Base-by-base conservation (phyloP, 2,797 vertebrate genomes). In the Kryptolebias ocellatus region DNA sequence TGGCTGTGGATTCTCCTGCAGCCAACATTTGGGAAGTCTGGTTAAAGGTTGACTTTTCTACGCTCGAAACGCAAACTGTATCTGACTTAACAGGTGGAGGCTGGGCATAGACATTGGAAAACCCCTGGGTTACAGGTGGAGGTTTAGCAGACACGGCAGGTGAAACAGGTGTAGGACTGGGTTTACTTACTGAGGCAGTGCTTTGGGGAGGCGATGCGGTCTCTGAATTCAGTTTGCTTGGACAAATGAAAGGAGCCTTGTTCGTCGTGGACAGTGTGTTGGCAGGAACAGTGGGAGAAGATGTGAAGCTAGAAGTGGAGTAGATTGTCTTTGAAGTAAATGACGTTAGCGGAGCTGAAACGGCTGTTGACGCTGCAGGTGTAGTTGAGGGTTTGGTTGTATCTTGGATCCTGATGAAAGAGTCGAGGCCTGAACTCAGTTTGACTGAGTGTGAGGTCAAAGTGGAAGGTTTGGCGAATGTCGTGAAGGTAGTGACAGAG, bases 401-500 rank as follows among this genome's bases (percentile, higher is more conserved):
- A 24, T 74, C 70, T 69, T 60, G 63, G 20, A 57, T 42, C 12
- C 60, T 79, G 52, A 62, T 49, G 29, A 69, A 46, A 1, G 56
- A 73, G 66, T 74, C 11, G 3, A 42, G 14, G 11, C 39, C 78
- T 1, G 71, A 82, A 45, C 64, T 76, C 49, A 81, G 4, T 81
- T 84, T 85, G 31, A 84, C 53, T 20, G 88, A 83, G 1, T 62
- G 56, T 49, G 80, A 64, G 1, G 79, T 80, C 63, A 83, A 59
- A 76, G 81, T 74, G 69, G 71, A 83, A 46, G 86, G 64, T 88
- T 88, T 90, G 70, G 80, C 75, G 12, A 83, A 54, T 7, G 81
- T 73, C 0, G 83, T 82, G 68, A 75, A 69, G 62, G 64, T 39
- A 34, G 69, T 17, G n/a, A 74, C 70, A 59, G 76, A 81, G n/a